These are phyloP conservation scores for Ochotona curzoniae DNA, from an alignment of 2,113 vertebrate species.

Conservation along the genomic window DNA sequence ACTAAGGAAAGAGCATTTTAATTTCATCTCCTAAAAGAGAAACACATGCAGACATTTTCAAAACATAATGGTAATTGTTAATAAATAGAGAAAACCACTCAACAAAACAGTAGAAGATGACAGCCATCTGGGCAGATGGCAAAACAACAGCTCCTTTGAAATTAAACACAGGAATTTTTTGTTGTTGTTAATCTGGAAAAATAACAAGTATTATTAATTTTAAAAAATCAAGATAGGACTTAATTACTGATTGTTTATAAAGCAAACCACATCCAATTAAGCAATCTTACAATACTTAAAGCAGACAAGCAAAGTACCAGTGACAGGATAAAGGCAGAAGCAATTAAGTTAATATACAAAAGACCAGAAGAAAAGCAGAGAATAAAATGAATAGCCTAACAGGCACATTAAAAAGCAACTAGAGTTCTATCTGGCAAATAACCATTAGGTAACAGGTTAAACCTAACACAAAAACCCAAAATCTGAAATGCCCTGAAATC, in stretches of 20 bases:
- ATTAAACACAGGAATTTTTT: constrained; percentile 29
- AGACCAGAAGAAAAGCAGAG: constrained; percentile 26
- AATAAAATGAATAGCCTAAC: background rate
- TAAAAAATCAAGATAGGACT: constrained; percentile 31
- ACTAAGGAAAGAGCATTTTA: constrained; percentile 30
- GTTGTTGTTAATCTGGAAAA: constrained; percentile 6
- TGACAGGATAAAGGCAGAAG: background rate
- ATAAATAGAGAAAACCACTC: constrained; percentile 27
- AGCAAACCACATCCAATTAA: constrained; percentile 31
- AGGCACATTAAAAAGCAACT: background rate
- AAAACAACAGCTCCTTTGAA: constrained; percentile 22
- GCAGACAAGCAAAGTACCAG: constrained; percentile 11
- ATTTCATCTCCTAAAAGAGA: constrained; percentile 35
- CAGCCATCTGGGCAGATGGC: background rate
- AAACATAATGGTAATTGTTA: constrained; percentile 30
- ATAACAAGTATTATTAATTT: constrained; percentile 45
- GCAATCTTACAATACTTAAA: constrained; percentile 44
- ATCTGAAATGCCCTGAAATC: background rate
- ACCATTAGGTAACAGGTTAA: background rate
- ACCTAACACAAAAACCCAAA: background rate
- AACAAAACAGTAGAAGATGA: constrained; percentile 22
- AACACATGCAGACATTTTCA: constrained; percentile 39
- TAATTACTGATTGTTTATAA: constrained; percentile 7
- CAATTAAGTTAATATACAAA: constrained; percentile 27
- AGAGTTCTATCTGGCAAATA: background rate